Base-by-base conservation (phyloP, 2,113 vertebrate species). In the Vicugna pacos region DNA sequence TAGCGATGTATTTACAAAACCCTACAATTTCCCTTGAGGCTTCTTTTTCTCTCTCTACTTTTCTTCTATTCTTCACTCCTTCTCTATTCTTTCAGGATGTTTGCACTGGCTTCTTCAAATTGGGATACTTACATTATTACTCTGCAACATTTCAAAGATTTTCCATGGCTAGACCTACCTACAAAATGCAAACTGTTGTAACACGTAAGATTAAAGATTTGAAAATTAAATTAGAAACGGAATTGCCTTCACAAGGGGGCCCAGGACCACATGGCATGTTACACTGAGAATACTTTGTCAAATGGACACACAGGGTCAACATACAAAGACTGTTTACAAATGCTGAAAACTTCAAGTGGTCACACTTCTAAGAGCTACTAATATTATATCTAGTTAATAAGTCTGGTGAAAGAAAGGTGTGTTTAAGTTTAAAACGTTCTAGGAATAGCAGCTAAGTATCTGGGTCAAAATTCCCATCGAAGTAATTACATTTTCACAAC, bases 381-480 rank as follows among this genome's bases (percentile, higher is more conserved):
- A 67, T 81, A 56, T 76, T 70, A 32, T 24, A 64, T 60, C 77
- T 93, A 15, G 13, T 48, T 83, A 83, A 46, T 48, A 46, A 30
- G 17, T 86, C 60, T 70, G 48, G 50, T 79, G 48, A 91, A 86
- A 93, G 67, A 92, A 97, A 96, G 85, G 13, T 85, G 10, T 91
- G 46, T 42, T 96, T 94, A 95, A 96, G 24, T 96, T 84, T 65
- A 82, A 96, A 93, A 75, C 76, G n/a, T 72, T 38, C 86, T 94
- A 87, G 91, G 88, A 97, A 94, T 91, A 97, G 54, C 50, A 95
- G 20, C 62, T 73, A 69, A 81, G 83, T 89, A 93, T 95, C 85
- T 97, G 79, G 95, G 91, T 97, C 95, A 94, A 95, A 96, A 96
- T 96, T 83, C 86, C 64, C 77, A 72, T 93, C 87, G 52, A 93